A percentile compares a stretch with the other conserved stretches of the same genome.
Evolutionary conservation across 92 coral and sea anemone species (phyloP).

Genomic region (Zoanthus sansibaricus): DNA sequence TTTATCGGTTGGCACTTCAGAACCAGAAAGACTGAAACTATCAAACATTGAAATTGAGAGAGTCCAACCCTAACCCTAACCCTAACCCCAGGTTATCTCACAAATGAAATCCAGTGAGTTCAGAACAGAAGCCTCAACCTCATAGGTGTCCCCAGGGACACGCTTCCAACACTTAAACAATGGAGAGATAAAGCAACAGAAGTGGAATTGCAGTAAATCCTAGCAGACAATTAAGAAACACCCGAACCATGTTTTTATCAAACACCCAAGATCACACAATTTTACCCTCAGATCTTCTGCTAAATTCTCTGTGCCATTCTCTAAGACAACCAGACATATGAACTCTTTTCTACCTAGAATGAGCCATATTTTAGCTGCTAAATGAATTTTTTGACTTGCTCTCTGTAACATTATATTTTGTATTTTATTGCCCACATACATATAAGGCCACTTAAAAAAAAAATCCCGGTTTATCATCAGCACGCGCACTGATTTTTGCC

Average conservation of each 20-base stretch:
- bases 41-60: not conserved
- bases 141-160: not conserved
- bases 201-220: not conserved
- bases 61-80: too few relatives aligned
- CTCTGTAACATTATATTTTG: not conserved
- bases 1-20: not conserved
- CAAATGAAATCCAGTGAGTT: not conserved
- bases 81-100: not conserved
- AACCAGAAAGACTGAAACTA: not conserved
- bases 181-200: not conserved
- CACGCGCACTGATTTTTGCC: too few relatives aligned
- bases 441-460: too few relatives aligned
- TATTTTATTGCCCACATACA: not conserved
- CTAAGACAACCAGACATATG: not conserved
- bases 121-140: not conserved
- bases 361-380: not conserved
- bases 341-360: not conserved
- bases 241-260: not conserved
- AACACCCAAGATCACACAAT: not conserved
- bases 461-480: too few relatives aligned
- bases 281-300: constrained; percentile 13
- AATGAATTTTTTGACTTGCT: not conserved
- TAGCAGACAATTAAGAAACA: not conserved
- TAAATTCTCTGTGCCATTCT: not conserved
- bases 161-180: not conserved